A percentile compares a stretch with the other conserved stretches of the same genome.
phyloP scores from a whole-genome alignment of 2,113 vertebrate genomes.

The Hydrolagus affinis region DNA sequence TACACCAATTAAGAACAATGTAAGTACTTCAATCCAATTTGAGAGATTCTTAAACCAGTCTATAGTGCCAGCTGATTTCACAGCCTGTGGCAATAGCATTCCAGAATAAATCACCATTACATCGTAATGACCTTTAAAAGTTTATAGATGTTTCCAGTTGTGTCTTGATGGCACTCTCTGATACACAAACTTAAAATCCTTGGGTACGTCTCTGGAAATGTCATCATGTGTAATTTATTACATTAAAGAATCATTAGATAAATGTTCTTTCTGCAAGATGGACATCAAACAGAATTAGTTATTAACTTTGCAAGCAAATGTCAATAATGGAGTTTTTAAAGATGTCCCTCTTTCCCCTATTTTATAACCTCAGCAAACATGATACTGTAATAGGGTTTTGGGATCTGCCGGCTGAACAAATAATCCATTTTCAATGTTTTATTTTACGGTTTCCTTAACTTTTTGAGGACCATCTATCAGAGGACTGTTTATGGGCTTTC shows the following conservation, averaged over 20 bases:
- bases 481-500: background rate
- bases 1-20: background rate
- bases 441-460: background rate
- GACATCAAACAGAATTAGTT: background rate
- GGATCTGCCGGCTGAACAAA: background rate
- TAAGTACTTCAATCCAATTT: background rate
- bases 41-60: background rate
- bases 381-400: background rate
- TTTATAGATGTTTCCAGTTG: background rate
- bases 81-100: background rate
- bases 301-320: background rate
- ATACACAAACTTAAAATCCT: background rate
- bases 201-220: background rate
- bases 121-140: background rate
- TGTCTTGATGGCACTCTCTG: background rate
- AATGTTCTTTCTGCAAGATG: background rate
- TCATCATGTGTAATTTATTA: background rate
- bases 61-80: background rate
- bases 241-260: background rate
- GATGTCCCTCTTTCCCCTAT: no score
- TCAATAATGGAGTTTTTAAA: background rate
- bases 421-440: background rate
- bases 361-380: background rate
- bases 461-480: background rate
- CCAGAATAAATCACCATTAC: constrained; percentile 1